Evolutionary conservation across 2,113 vertebrate genomes (phyloP).

Genomic region (Poecilia latipinna): DNA sequence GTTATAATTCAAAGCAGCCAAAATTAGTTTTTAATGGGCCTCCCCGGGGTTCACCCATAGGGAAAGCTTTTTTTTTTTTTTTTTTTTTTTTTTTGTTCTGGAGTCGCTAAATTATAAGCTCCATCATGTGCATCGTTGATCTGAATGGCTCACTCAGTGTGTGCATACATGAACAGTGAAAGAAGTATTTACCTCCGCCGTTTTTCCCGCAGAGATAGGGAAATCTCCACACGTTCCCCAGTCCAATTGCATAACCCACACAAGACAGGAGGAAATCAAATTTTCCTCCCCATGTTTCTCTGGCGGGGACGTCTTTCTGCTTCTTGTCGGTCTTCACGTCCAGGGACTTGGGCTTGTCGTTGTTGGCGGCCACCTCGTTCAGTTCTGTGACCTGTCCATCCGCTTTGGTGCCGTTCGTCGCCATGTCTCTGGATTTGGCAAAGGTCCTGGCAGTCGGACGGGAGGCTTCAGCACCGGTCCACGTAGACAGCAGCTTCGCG

Average conservation of each 20-base stretch:
- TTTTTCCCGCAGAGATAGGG: conserved; percentile 98
- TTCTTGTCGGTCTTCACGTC: conserved; percentile 92
- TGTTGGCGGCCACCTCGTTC: conserved; percentile 90
- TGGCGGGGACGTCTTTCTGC: conserved; percentile 86
- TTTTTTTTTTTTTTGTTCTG: too few relatives aligned
- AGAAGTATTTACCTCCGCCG: conserved; percentile 88
- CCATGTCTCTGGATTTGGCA: conserved; percentile 91
- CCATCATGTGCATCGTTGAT: conserved; percentile 22
- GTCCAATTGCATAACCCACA: conserved; percentile 97
- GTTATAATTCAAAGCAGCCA: too few relatives aligned
- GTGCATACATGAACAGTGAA: conserved; percentile 41
- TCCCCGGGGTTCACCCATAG: too few relatives aligned
- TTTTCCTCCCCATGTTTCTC: conserved; percentile 95
- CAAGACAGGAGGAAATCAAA: conserved; percentile 99
- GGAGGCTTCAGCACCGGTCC: conserved; percentile 89
- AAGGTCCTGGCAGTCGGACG: conserved; percentile 87
- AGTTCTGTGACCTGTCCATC: conserved; percentile 95
- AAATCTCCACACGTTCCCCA: conserved; percentile 98
- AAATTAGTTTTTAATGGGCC: too few relatives aligned
- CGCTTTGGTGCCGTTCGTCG: conserved; percentile 90
- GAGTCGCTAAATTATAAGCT: conserved; percentile 28
- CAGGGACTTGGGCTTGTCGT: conserved; percentile 92
- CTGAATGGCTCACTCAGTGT: conserved; percentile 22
- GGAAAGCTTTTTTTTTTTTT: too few relatives aligned
- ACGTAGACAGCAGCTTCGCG: conserved; percentile 97